Evolutionary conservation across 2,113 vertebrate species (phyloP).

Genomic region (Ploceus nigricollis): DNA sequence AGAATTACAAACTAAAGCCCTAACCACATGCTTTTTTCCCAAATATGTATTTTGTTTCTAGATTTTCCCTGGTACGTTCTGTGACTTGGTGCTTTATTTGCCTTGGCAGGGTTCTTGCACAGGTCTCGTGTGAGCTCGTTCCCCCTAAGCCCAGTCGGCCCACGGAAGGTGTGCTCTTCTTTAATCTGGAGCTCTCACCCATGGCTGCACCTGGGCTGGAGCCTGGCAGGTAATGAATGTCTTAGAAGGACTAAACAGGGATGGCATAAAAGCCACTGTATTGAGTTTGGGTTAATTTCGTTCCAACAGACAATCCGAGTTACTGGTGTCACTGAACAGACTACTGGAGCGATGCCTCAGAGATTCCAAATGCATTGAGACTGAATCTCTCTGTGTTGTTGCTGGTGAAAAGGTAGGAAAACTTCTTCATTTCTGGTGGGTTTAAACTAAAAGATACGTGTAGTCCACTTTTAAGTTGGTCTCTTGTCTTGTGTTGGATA

Average conservation of each 20-base stretch:
- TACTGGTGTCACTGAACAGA: slow-evolving; percentile 90
- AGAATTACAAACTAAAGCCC: background rate
- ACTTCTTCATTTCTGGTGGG: background rate
- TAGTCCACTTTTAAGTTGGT: background rate
- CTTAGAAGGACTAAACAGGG: background rate
- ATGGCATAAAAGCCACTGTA: background rate
- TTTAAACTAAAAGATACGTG: background rate
- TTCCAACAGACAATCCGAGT: slow-evolving; percentile 85
- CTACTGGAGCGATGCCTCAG: slow-evolving; percentile 91
- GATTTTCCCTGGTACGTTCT: fast-evolving
- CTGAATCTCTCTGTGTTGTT: slow-evolving; percentile 93
- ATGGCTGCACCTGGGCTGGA: slow-evolving; percentile 96
- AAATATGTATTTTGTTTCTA: background rate
- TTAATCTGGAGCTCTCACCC: slow-evolving; percentile 92
- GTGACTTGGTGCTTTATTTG: background rate
- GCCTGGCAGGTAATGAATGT: slow-evolving; percentile 81
- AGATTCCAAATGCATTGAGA: slow-evolving; percentile 95
- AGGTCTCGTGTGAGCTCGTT: slow-evolving; percentile 94
- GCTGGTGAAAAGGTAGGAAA: slow-evolving; percentile 91
- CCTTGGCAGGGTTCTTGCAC: slow-evolving; percentile 85
- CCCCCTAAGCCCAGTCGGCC: slow-evolving; percentile 89
- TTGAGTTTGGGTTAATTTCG: background rate
- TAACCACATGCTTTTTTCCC: background rate
- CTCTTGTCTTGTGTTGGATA: background rate
- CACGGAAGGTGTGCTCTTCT: slow-evolving; percentile 92